phyloP scores from a whole-genome alignment of 2,797 vertebrate species.

The Chaenodraco wilsoni region DNA sequence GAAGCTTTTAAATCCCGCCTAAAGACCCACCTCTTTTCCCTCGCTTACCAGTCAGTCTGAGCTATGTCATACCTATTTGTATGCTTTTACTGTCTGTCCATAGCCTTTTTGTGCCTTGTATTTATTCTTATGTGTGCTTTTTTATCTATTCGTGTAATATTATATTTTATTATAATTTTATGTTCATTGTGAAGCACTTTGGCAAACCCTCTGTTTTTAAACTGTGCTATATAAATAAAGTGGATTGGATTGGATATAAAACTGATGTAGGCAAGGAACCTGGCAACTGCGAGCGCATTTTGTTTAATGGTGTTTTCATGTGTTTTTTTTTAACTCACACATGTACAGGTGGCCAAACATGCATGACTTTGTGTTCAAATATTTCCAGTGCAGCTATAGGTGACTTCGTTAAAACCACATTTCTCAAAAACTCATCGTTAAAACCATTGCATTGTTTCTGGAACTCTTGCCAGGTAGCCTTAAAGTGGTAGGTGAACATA shows the following conservation, averaged over 20 bases:
- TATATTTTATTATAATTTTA: too few relatives aligned
- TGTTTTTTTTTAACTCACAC: constrained; percentile 1
- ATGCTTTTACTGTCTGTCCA: too few relatives aligned
- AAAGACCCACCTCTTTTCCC: too few relatives aligned
- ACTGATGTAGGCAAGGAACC: neutral
- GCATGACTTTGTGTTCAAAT: neutral
- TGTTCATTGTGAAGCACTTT: too few relatives aligned
- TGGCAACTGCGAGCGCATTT: neutral
- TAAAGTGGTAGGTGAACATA: neutral
- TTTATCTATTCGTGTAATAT: too few relatives aligned
- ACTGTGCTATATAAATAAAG: too few relatives aligned
- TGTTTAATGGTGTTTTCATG: constrained; percentile 2
- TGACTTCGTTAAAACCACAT: neutral
- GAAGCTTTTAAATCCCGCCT: too few relatives aligned
- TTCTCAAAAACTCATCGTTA: neutral
- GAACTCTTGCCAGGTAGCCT: neutral
- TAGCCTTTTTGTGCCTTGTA: too few relatives aligned
- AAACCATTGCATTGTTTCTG: neutral
- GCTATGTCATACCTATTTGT: too few relatives aligned
- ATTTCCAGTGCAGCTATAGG: neutral
- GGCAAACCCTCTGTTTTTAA: too few relatives aligned
- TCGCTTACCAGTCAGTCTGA: too few relatives aligned
- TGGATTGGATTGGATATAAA: neutral
- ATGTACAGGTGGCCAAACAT: neutral
- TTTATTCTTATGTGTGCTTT: too few relatives aligned